Percentiles rank a stretch among this genome's conserved stretches.
Conservation (phyloP, 2,113 vertebrate genomes). For the Alethe castanea region DNA sequence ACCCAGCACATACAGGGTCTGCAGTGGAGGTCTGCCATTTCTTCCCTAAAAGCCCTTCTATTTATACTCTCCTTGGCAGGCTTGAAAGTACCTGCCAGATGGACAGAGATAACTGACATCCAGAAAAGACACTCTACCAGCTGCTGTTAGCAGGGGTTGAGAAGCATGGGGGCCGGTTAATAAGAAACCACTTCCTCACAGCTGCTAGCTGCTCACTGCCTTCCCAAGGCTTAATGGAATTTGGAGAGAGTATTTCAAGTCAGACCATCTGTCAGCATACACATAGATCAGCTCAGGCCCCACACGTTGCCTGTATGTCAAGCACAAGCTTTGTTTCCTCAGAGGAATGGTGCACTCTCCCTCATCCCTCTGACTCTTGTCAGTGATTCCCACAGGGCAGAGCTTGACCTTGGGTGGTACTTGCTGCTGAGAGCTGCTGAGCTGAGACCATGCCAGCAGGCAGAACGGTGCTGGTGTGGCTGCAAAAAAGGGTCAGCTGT, state of each 20-base stretch:
- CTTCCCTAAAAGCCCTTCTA: neutral
- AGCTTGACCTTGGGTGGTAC: neutral
- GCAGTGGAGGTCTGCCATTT: neutral
- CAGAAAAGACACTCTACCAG: conserved; percentile 25
- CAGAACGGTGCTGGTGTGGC: neutral
- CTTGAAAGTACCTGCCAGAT: conserved; percentile 49
- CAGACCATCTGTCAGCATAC: conserved; percentile 37
- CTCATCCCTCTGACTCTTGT: neutral
- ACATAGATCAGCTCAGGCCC: neutral
- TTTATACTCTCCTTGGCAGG: conserved; percentile 18
- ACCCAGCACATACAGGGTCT: neutral
- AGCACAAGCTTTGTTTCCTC: neutral
- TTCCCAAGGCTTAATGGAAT: conserved; percentile 35
- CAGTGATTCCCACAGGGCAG: neutral
- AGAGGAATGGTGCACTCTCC: neutral
- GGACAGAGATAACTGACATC: conserved; percentile 40
- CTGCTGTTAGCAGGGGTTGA: conserved; percentile 23
- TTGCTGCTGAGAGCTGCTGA: neutral
- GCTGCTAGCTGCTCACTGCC: neutral
- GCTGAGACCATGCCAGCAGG: fast-evolving
- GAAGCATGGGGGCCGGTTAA: conserved; percentile 24
- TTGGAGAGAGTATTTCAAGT: conserved; percentile 32
- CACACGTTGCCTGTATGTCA: neutral
- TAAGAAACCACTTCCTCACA: conserved; percentile 26
- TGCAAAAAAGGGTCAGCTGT: neutral